Conservation (phyloP, 2,888 invertebrate species). For the Epistrophella euchroma region DNA sequence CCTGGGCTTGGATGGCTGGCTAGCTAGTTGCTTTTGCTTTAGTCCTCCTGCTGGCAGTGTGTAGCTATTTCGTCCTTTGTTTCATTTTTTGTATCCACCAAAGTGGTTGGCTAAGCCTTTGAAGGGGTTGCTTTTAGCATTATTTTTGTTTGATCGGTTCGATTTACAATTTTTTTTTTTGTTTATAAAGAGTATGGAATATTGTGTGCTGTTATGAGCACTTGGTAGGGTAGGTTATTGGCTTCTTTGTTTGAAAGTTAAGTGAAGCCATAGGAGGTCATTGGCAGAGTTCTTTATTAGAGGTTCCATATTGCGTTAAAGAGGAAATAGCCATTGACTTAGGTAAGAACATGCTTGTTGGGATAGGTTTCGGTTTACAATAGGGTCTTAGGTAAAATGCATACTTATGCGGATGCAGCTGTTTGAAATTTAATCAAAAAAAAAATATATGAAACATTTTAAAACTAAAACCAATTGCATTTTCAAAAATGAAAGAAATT, state of each 20-base stretch:
- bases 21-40: slow-evolving; percentile 26
- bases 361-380: slow-evolving; percentile 54
- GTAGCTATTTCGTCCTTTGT: slow-evolving; percentile 44
- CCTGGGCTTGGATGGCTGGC: slow-evolving; percentile 18
- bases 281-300: slow-evolving; percentile 29
- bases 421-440: background rate
- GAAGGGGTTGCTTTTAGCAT: slow-evolving; percentile 47
- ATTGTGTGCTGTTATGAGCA: slow-evolving; percentile 1
- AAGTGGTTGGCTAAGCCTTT: slow-evolving; percentile 15
- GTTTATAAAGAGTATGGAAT: background rate
- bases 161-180: slow-evolving; percentile 47
- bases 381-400: background rate
- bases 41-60: slow-evolving; percentile 43
- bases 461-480: background rate
- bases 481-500: no score
- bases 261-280: slow-evolving; percentile 56
- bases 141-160: slow-evolving; percentile 62
- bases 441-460: background rate
- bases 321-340: slow-evolving; percentile 28
- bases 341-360: slow-evolving; percentile 46
- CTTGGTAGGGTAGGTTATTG: slow-evolving; percentile 47
- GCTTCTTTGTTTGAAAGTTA: slow-evolving; percentile 37
- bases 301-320: background rate
- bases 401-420: background rate
- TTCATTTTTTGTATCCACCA: slow-evolving; percentile 24